Conservation (phyloP, 2,113 vertebrate genomes). For the Mugil cephalus region DNA sequence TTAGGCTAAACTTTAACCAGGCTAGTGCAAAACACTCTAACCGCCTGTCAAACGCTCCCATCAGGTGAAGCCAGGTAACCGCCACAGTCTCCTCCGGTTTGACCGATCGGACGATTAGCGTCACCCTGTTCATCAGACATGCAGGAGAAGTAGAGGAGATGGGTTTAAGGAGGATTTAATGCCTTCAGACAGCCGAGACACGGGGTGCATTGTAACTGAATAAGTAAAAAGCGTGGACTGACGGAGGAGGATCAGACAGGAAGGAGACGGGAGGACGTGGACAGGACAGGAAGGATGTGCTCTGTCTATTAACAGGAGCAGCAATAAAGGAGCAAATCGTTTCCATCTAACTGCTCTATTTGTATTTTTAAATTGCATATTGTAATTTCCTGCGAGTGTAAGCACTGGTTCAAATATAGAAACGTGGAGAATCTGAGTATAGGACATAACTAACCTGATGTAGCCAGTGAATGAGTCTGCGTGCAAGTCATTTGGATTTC, state of each 20-base stretch:
- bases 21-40: not conserved
- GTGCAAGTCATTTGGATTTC: too few relatives aligned
- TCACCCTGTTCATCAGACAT: slow-evolving; percentile 12
- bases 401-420: slow-evolving; percentile 22
- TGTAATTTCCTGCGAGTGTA: not conserved
- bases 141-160: not conserved
- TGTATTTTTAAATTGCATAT: slow-evolving; percentile 12
- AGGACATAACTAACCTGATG: not conserved
- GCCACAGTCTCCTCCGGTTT: not conserved
- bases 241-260: not conserved
- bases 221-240: slow-evolving; percentile 25
- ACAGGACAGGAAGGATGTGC: not conserved
- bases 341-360: not conserved
- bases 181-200: slow-evolving; percentile 37
- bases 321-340: not conserved
- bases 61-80: slow-evolving; percentile 17
- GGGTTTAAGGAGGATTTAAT: slow-evolving; percentile 16
- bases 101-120: not conserved
- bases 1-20: not conserved
- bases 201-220: slow-evolving; percentile 15
- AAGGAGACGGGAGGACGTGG: not conserved
- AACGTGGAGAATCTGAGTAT: not conserved
- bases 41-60: not conserved
- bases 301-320: not conserved
- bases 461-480: too few relatives aligned